Evolutionary conservation across 2,888 invertebrate species (phyloP).

Genomic region (Caenorhabditis auriculariae): DNA sequence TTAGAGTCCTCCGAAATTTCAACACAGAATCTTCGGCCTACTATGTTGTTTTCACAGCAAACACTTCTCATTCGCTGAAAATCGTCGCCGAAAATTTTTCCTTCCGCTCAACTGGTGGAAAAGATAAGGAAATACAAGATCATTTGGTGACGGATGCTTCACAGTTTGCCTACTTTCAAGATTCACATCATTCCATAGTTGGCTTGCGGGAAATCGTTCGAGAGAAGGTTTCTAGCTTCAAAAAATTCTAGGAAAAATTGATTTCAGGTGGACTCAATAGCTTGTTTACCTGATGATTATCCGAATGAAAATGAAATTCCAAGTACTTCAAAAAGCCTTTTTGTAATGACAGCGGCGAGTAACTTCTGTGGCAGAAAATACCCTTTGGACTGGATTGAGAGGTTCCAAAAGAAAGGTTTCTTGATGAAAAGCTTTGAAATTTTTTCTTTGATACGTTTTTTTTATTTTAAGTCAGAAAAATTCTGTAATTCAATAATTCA

Average conservation of each 20-base stretch:
- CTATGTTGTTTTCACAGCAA: constrained; percentile 86
- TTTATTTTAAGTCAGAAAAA: background rate
- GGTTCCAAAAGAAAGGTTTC: constrained; percentile 35
- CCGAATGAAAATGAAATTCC: constrained; percentile 7
- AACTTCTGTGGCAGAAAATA: constrained; percentile 92
- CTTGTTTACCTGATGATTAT: constrained; percentile 15
- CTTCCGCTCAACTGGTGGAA: constrained; percentile 15
- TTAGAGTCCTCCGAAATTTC: constrained; percentile 81
- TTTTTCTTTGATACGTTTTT: background rate
- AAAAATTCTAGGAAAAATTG: background rate
- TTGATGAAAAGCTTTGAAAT: background rate
- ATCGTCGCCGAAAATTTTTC: constrained; percentile 79
- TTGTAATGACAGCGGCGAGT: constrained; percentile 87
- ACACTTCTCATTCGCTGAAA: constrained; percentile 85
- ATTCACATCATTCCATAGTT: constrained; percentile 92
- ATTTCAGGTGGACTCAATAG: constrained; percentile 17
- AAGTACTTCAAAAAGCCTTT: constrained; percentile 66
- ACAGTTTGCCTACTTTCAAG: constrained; percentile 70
- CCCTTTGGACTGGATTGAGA: constrained; percentile 41
- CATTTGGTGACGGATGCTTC: constrained; percentile 1
- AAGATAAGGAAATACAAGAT: constrained; percentile 6
- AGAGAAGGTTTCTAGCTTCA: constrained; percentile 12
- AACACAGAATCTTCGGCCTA: constrained; percentile 80
- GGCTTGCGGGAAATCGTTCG: constrained; percentile 81
- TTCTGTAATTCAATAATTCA: constrained; percentile 6